Percentiles rank a stretch among this genome's conserved stretches.
Conservation (phyloP, 2,113 vertebrate species). For the Chrysemys picta region DNA sequence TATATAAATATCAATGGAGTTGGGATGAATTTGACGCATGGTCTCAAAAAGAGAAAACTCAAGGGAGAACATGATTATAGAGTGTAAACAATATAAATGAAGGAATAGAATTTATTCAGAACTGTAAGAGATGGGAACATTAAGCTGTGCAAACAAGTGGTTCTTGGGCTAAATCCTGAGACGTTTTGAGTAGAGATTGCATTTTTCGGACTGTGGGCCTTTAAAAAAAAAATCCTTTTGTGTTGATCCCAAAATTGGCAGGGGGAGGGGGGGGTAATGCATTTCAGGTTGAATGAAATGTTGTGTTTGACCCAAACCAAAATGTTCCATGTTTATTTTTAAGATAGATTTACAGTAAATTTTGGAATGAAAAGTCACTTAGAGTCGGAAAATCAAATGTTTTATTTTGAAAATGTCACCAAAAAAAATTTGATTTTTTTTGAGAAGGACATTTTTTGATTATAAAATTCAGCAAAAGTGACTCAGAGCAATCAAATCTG, state of each 20-base stretch:
- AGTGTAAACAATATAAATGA: neutral
- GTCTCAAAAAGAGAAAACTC: neutral
- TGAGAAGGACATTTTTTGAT: neutral
- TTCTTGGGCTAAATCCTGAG: neutral
- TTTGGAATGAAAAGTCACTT: neutral
- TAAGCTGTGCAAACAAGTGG: neutral
- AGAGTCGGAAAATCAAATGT: neutral
- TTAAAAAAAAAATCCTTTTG: too few relatives aligned
- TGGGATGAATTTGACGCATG: neutral
- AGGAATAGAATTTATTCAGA: neutral
- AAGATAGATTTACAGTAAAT: neutral
- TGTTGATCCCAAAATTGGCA: too few relatives aligned
- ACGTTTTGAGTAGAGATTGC: neutral
- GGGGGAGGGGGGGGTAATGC: neutral
- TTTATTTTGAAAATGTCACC: neutral
- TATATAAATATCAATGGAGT: neutral
- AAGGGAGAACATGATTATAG: neutral
- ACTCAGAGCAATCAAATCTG: neutral
- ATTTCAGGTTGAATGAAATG: neutral
- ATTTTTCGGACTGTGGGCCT: neutral
- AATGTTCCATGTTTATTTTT: neutral
- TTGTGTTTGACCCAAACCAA: neutral
- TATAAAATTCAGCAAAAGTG: neutral
- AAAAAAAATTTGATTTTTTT: neutral
- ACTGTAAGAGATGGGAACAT: neutral